Conservation (phyloP, 2,888 invertebrate genomes). For the Meloe dianella region DNA sequence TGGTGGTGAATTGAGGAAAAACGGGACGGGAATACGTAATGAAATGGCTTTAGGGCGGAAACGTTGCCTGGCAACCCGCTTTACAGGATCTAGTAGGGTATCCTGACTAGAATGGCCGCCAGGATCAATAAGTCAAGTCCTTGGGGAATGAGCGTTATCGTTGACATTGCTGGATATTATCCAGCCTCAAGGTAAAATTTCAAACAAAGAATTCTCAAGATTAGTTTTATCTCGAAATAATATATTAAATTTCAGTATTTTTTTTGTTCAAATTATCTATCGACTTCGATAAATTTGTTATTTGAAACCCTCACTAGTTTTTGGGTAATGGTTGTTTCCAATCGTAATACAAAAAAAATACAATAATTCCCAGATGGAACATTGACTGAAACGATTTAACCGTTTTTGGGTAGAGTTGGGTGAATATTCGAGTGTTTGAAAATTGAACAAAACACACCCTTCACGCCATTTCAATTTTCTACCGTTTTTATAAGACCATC, state of each 20-base stretch:
- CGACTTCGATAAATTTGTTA: background rate
- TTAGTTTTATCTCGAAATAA: background rate
- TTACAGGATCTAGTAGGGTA: constrained; percentile 47
- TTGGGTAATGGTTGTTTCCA: constrained; percentile 44
- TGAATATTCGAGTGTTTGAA: constrained; percentile 41
- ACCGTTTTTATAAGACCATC: background rate
- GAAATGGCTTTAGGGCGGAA: constrained; percentile 50
- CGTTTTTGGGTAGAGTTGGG: constrained; percentile 46
- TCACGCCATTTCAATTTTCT: background rate
- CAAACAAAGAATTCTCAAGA: background rate
- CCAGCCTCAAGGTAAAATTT: background rate
- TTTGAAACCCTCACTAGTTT: background rate
- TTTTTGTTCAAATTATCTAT: background rate
- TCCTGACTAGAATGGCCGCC: constrained; percentile 54
- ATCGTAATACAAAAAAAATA: constrained; percentile 49
- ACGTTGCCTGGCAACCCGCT: constrained; percentile 54
- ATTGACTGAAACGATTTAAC: constrained; percentile 44
- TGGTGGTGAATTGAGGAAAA: constrained; percentile 18
- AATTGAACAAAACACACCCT: constrained; percentile 11
- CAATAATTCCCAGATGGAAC: constrained; percentile 43
- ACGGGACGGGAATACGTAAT: constrained; percentile 40
- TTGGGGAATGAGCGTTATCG: constrained; percentile 43
- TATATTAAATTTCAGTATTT: background rate
- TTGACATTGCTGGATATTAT: background rate
- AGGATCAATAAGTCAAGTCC: constrained; percentile 59